Evolutionary conservation across 1,140 invertebrate genomes (phyloP).

Genomic region (Polyergus mexicanus): DNA sequence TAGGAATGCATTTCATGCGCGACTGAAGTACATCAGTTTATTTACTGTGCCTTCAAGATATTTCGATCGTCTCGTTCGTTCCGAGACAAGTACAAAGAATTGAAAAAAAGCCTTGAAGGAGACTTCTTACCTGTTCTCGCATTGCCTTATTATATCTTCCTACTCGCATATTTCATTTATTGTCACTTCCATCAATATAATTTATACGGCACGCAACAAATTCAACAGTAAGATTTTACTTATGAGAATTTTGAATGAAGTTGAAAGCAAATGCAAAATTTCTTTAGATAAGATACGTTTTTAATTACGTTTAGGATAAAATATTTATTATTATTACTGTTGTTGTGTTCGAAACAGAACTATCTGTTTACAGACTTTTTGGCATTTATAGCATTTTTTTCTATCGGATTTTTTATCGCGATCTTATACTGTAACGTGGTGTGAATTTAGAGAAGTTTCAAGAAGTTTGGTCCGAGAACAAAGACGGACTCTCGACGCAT

Average conservation of each 20-base stretch:
- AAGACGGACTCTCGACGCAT: conserved; percentile 37
- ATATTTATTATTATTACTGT: background rate
- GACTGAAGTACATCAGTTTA: background rate
- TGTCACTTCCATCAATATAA: conserved; percentile 19
- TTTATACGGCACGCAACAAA: conserved; percentile 1
- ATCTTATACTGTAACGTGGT: too few relatives aligned
- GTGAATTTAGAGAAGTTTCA: background rate
- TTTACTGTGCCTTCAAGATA: conserved; percentile 19
- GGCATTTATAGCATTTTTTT: background rate
- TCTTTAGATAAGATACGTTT: background rate
- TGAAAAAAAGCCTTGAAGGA: conserved; percentile 35
- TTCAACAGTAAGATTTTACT: background rate
- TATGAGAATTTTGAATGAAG: conserved; percentile 4
- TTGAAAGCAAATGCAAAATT: background rate
- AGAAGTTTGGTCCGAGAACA: conserved; percentile 28
- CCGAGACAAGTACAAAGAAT: background rate
- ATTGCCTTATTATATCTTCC: conserved; percentile 18
- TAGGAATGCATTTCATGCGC: conserved; percentile 20
- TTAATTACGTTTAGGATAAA: background rate
- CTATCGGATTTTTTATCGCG: background rate
- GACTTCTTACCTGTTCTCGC: background rate
- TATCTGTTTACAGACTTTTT: background rate
- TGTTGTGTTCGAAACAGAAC: too few relatives aligned
- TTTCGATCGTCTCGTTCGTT: conserved; percentile 13
- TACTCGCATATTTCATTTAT: conserved; percentile 21